phyloP scores from a whole-genome alignment of 2,888 invertebrate genomes.

The Eucera pruinosa region DNA sequence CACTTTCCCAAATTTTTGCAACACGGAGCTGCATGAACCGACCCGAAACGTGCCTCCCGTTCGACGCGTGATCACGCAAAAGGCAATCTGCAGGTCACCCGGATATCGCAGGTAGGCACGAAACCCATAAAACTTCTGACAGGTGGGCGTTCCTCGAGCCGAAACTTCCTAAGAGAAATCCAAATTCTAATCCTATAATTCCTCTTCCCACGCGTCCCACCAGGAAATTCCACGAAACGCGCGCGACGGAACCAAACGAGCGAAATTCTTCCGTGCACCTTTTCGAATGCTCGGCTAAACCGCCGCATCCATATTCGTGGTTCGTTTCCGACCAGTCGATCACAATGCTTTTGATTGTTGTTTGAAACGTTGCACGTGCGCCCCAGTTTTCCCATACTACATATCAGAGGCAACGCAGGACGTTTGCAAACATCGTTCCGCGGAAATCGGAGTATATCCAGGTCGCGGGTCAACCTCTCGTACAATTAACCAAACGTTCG shows the following conservation, averaged over 20 bases:
- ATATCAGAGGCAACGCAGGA: neutral
- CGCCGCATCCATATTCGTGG: neutral
- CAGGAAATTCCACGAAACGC: neutral
- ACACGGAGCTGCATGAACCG: neutral
- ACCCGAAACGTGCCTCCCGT: conserved; percentile 4
- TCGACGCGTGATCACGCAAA: conserved; percentile 26
- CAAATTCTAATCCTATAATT: neutral
- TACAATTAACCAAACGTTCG: conserved; percentile 27
- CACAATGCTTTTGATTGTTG: conserved; percentile 3
- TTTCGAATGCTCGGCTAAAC: neutral
- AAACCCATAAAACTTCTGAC: conserved; percentile 1
- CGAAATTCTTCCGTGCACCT: neutral
- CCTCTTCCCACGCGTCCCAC: conserved; percentile 7
- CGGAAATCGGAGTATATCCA: neutral
- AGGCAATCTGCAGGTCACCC: conserved; percentile 4
- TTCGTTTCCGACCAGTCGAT: neutral
- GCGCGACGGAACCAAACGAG: neutral
- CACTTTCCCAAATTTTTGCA: neutral
- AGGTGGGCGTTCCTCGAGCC: conserved; percentile 1
- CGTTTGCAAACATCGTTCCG: neutral
- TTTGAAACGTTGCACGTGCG: neutral
- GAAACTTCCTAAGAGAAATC: conserved; percentile 14
- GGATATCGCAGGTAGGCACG: conserved; percentile 25
- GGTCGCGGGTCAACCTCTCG: neutral
- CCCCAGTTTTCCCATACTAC: neutral